Evolutionary conservation across 2,888 invertebrate genomes (phyloP), one percentile per base, ranked within the genome.

Genomic region (Sesia apiformis): DNA sequence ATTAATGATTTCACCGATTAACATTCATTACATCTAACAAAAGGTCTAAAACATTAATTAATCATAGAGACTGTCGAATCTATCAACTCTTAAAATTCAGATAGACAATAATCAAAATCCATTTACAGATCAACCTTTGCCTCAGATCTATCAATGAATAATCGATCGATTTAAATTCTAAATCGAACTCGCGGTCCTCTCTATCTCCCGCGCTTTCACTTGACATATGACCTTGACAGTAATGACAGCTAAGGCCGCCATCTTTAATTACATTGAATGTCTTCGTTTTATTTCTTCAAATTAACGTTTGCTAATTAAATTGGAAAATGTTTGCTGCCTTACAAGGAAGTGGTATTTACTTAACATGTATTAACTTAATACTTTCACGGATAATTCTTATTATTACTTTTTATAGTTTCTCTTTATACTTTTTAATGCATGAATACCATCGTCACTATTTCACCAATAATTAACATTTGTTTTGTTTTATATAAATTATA

Each of bases 71-170:
- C 23, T 23, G 23, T 50, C 50, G 39, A 23, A 38, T 38, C 39
- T 50, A 50, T 50, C 50, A 50, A 50, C 50, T 38, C 7, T 7
- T 38, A 6, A 8, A 8, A 46, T 46, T 46, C 23, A 38, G 38
- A 50, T 7, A 50, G 50, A 50, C 50, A 50, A 50, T 50, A 7
- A 46, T 8, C 46, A 8, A 50, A 38, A 50, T 6, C 38, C 5
- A 50, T 50, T 38, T 23, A 39, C 53, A 65, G 77, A 77, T 74
- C 68, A 66, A 77, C 72, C 75, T 77, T 76, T 74, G 58, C 52
- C 55, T 63, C 61, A 61, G 67, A 70, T 72, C 66, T 64, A 69
- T 67, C 66, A 57, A 60, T 64, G 55, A 62, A 67, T 66, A 66
- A 54, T 54, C 51, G 42, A 40, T 54, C n/a, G 42, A 46, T 40